These are phyloP conservation scores for Ploceus nigricollis DNA, from an alignment of 2,113 vertebrate genomes.

Conservation along the genomic window DNA sequence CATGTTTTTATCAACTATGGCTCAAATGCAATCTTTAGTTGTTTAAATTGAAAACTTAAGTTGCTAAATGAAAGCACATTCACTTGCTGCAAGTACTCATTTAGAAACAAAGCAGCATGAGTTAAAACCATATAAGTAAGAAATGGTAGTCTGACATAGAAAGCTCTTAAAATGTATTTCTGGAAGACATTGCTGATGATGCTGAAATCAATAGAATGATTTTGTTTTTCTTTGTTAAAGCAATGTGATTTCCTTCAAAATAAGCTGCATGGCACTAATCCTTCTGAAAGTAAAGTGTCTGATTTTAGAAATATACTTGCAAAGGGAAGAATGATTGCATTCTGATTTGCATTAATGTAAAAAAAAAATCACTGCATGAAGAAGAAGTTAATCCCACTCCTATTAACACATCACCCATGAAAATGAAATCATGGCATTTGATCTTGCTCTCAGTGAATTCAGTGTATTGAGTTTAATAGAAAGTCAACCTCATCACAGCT, in stretches of 20 bases:
- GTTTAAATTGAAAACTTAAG: not conserved
- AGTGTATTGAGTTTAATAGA: not conserved
- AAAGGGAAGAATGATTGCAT: not conserved
- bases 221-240: not conserved
- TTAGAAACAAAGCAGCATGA: not conserved
- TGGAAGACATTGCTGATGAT: not conserved
- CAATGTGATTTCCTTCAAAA: not conserved
- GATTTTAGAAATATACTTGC: not conserved
- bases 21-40: not conserved
- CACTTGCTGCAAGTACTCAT: not conserved
- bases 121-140: not conserved
- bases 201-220: not conserved
- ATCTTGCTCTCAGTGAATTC: constrained; percentile 13
- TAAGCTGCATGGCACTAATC: not conserved
- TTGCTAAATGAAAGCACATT: not conserved
- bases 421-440: constrained; percentile 13
- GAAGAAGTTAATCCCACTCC: not conserved
- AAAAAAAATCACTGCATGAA: not conserved
- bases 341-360: constrained; percentile 11
- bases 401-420: constrained; percentile 7
- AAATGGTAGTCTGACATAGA: not conserved
- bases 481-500: not conserved
- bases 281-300: not conserved
- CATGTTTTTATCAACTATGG: not conserved
- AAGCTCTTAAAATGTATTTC: not conserved